Evolutionary conservation across 2,113 vertebrate species (phyloP).

Genomic region (Deroptyus accipitrinus): DNA sequence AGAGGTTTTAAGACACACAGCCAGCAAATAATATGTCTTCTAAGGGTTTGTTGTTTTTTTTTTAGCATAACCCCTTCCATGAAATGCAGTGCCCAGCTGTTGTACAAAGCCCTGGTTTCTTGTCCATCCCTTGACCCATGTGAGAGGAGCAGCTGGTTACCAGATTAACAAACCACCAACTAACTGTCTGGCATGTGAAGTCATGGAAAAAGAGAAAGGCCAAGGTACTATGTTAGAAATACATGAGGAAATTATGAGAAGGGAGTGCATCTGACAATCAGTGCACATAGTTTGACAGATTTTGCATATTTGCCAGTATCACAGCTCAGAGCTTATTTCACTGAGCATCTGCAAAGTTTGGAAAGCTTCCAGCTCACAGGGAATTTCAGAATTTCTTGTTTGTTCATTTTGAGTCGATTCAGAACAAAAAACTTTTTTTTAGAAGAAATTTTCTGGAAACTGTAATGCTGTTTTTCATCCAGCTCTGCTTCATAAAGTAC

Average conservation of each 20-base stretch:
- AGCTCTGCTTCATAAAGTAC: not conserved
- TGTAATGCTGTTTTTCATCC: not conserved
- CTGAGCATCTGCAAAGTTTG: conserved; percentile 58
- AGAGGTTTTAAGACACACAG: not conserved
- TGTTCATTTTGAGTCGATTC: conserved; percentile 23
- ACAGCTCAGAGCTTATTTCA: conserved; percentile 14
- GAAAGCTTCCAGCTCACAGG: conserved; percentile 32
- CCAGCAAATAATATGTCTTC: not conserved
- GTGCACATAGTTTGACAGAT: conserved; percentile 22
- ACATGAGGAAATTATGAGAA: not conserved
- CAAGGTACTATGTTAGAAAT: not conserved
- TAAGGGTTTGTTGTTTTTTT: not conserved
- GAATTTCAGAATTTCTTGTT: conserved; percentile 10
- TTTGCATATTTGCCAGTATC: conserved; percentile 35
- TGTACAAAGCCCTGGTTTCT: not conserved
- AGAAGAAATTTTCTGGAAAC: not conserved
- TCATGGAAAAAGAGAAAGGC: not conserved
- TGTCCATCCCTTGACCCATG: not conserved
- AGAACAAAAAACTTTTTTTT: not conserved
- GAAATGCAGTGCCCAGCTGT: not conserved
- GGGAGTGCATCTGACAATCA: not conserved
- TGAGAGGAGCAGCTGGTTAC: not conserved
- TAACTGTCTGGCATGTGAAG: not conserved
- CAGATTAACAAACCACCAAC: not conserved
- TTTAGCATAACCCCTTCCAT: not conserved